These are phyloP conservation scores for Bombus pascuorum DNA, from an alignment of 1,140 invertebrate genomes.

Conservation along the genomic window DNA sequence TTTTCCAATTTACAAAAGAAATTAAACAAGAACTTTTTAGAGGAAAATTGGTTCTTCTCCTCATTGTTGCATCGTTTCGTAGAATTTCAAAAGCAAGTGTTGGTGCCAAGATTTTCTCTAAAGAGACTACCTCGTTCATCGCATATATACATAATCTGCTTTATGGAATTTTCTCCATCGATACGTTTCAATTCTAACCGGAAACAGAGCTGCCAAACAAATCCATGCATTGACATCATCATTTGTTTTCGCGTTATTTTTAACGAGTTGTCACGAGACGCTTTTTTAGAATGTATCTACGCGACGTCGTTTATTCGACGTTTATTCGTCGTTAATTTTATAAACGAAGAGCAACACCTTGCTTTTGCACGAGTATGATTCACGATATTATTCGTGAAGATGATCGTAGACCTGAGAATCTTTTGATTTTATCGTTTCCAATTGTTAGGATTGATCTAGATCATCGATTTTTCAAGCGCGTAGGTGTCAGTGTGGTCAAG, in stretches of 20 bases:
- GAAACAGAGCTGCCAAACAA: neutral
- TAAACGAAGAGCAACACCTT: constrained; percentile 19
- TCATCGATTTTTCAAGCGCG: neutral
- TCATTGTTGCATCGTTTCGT: neutral
- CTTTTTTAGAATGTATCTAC: constrained; percentile 18
- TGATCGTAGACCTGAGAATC: neutral
- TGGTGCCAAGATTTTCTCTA: neutral
- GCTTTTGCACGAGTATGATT: neutral
- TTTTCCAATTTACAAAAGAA: too few relatives aligned
- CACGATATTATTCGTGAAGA: neutral
- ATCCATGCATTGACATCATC: neutral
- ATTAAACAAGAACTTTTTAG: neutral
- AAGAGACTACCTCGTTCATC: too few relatives aligned
- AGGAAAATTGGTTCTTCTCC: neutral
- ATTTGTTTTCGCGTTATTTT: constrained; percentile 44
- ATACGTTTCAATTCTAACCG: neutral
- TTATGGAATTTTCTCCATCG: neutral
- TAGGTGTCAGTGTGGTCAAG: neutral
- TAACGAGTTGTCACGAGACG: constrained; percentile 23
- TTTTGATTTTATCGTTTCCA: neutral
- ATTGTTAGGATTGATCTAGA: neutral
- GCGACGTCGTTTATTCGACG: constrained; percentile 5
- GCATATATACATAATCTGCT: too few relatives aligned
- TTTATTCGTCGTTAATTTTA: constrained; percentile 28
- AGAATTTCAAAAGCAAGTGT: neutral